Evolutionary conservation across 1,140 invertebrate genomes (phyloP).

Genomic region (Phymastichus coffea): DNA sequence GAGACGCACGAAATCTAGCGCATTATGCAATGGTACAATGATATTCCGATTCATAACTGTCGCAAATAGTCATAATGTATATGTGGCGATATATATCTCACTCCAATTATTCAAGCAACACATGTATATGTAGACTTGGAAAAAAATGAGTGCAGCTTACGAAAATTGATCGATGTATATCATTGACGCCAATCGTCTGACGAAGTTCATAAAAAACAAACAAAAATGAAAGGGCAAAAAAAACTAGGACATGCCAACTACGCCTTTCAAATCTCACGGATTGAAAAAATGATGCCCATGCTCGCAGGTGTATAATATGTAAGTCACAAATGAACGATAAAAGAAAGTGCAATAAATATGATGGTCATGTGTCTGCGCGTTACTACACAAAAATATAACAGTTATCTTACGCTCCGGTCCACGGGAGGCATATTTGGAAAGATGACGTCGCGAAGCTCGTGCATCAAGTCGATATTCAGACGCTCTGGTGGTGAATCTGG

Average conservation of each 20-base stretch:
- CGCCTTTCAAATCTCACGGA: too few species aligned
- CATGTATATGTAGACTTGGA: neutral
- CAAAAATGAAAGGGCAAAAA: conserved; percentile 5
- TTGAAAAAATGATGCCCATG: too few species aligned
- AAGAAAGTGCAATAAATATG: neutral
- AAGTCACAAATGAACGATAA: too few species aligned
- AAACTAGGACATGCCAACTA: conserved; percentile 9
- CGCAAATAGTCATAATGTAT: neutral
- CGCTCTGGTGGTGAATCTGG: conserved; percentile 50
- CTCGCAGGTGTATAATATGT: too few species aligned
- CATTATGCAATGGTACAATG: conserved; percentile 12
- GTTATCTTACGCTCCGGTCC: conserved; percentile 58
- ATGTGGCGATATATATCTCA: neutral
- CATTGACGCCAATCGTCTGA: too few species aligned
- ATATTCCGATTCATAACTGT: neutral
- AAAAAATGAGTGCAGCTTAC: neutral
- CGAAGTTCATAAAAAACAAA: neutral
- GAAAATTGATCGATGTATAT: neutral
- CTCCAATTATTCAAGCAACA: neutral
- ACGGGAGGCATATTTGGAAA: conserved; percentile 57
- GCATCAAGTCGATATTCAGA: conserved; percentile 66
- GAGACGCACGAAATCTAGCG: conserved; percentile 7
- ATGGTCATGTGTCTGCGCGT: conserved; percentile 13
- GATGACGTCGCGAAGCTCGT: conserved; percentile 66
- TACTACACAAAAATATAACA: neutral